These are phyloP conservation scores for Drosophila engyochracea DNA, from an alignment of 2,888 invertebrate species.

Conservation along the genomic window DNA sequence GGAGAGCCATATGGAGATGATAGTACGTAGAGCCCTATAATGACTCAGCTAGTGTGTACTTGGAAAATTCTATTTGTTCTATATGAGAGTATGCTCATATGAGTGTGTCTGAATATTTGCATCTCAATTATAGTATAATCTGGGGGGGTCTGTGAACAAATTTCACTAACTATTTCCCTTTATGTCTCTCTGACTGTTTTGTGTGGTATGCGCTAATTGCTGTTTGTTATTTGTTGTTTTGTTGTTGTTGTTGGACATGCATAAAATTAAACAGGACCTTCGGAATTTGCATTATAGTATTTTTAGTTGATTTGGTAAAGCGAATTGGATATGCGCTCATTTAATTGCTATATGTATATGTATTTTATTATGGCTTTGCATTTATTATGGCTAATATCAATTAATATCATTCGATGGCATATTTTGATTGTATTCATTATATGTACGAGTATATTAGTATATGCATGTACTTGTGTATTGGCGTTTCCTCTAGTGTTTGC, in stretches of 20 bases:
- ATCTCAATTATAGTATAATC: constrained; percentile 12
- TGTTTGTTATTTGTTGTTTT: constrained; percentile 12
- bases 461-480: constrained; percentile 41
- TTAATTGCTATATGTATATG: constrained; percentile 35
- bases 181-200: constrained; percentile 5
- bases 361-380: constrained; percentile 41
- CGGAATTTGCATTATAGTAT: constrained; percentile 33
- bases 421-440: constrained; percentile 75
- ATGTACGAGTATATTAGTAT: constrained; percentile 41
- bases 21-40: background rate
- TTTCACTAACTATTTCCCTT: constrained; percentile 4
- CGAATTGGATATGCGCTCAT: constrained; percentile 20
- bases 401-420: constrained; percentile 80
- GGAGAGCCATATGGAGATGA: constrained; percentile 7
- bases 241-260: constrained; percentile 29
- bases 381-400: constrained; percentile 72
- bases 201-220: constrained; percentile 14
- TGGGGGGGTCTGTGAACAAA: background rate
- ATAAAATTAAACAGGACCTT: constrained; percentile 32
- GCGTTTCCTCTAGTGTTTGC: constrained; percentile 36
- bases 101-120: constrained; percentile 12
- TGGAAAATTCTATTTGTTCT: constrained; percentile 3
- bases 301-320: constrained; percentile 18
- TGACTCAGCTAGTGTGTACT: background rate
- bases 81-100: background rate